Conservation (phyloP, 2,888 invertebrate genomes). For the Dastarcus helophoroides region DNA sequence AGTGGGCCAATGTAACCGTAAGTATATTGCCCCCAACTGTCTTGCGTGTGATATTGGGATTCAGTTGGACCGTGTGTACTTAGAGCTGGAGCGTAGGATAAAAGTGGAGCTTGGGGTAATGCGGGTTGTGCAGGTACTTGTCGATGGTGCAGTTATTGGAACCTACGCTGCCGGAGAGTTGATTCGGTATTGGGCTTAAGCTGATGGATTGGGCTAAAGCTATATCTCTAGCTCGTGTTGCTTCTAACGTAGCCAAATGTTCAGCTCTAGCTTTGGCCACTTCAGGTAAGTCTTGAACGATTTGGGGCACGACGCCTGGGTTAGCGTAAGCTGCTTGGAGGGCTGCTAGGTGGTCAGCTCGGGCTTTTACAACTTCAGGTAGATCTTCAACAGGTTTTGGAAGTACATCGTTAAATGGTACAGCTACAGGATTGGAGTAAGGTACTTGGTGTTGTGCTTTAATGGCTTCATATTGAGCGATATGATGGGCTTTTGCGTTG, state of each 20-base stretch:
- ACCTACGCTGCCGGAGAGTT: constrained; percentile 21
- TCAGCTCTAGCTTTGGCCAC: constrained; percentile 28
- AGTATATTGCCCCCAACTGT: constrained; percentile 42
- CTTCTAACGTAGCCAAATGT: constrained; percentile 28
- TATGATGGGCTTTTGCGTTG: constrained; percentile 29
- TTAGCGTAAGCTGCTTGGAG: constrained; percentile 25
- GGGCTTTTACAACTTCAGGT: constrained; percentile 30
- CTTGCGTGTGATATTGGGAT: constrained; percentile 40
- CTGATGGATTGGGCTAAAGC: constrained; percentile 16
- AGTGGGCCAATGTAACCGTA: constrained; percentile 54
- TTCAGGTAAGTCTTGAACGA: constrained; percentile 34
- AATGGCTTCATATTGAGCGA: constrained; percentile 23
- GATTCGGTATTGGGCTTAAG: constrained; percentile 21
- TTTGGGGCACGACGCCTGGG: constrained; percentile 25
- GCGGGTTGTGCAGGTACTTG: constrained; percentile 9
- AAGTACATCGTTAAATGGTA: constrained; percentile 20
- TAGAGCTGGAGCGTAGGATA: constrained; percentile 19
- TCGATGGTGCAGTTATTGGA: constrained; percentile 10
- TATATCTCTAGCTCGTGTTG: constrained; percentile 25
- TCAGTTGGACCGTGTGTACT: constrained; percentile 8
- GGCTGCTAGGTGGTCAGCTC: constrained; percentile 28
- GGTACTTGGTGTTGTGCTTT: constrained; percentile 19
- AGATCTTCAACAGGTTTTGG: constrained; percentile 36
- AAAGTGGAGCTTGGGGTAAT: constrained; percentile 19
- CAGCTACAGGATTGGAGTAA: constrained; percentile 25